phyloP scores from a whole-genome alignment of 2,888 invertebrate species.

The Antitype chi region DNA sequence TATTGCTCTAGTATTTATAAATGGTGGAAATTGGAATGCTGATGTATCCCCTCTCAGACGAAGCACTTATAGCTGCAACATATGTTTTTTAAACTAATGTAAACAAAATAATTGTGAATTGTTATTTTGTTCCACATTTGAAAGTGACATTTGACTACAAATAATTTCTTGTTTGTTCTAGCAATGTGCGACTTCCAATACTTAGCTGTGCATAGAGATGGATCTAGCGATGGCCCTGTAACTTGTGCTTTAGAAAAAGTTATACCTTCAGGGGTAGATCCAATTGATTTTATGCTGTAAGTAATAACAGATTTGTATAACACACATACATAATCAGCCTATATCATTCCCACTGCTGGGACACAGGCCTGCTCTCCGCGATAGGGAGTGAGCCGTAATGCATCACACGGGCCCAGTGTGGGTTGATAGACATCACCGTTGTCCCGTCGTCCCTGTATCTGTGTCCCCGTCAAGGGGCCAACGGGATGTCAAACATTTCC shows the following conservation, averaged over 20 bases:
- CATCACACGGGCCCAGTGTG: too few relatives aligned
- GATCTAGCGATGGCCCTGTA: conserved; percentile 79
- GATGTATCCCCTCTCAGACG: not conserved
- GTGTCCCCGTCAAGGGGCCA: too few relatives aligned
- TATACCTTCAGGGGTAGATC: conserved; percentile 89
- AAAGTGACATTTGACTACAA: not conserved
- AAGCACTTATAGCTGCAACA: not conserved
- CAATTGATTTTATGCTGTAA: conserved; percentile 77
- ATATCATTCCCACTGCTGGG: too few relatives aligned
- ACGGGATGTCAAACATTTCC: too few relatives aligned
- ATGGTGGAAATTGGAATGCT: not conserved
- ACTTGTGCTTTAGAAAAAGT: conserved; percentile 92
- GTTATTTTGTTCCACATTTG: too few relatives aligned
- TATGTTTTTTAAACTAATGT: not conserved
- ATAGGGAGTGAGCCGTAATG: too few relatives aligned
- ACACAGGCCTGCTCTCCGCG: too few relatives aligned
- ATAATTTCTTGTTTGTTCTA: conserved; percentile 79
- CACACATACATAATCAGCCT: too few relatives aligned
- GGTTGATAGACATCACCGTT: too few relatives aligned
- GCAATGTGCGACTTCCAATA: conserved; percentile 98
- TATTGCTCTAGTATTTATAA: not conserved
- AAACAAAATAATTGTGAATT: not conserved
- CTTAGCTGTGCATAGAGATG: conserved; percentile 92
- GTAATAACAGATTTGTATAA: conserved; percentile 41
- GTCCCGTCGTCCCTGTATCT: too few relatives aligned